Evolutionary conservation across 2,888 invertebrate species (phyloP).

Genomic region (Tribolium freemani): DNA sequence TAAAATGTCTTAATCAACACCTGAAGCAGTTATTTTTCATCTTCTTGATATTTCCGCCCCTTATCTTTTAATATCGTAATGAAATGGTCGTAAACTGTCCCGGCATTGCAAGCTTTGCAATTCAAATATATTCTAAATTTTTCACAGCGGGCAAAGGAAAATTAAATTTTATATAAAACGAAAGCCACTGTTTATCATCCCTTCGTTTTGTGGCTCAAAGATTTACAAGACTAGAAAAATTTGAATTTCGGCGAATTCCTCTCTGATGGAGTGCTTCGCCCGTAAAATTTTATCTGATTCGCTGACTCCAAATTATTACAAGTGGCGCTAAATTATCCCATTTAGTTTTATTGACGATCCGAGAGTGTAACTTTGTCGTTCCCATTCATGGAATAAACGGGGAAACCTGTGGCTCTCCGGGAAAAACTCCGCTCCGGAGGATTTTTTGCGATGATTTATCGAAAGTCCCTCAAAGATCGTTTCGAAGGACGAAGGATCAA

Average conservation of each 20-base stretch:
- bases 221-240: neutral
- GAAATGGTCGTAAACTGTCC: constrained; percentile 7
- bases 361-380: neutral
- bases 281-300: neutral
- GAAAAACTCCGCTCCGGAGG: neutral
- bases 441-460: neutral
- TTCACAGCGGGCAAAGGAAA: constrained; percentile 2
- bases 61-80: neutral
- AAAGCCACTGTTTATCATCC: constrained; percentile 6
- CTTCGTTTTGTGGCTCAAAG: neutral
- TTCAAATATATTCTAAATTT: constrained; percentile 17
- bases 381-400: neutral
- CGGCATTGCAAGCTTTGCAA: constrained; percentile 18
- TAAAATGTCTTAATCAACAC: neutral
- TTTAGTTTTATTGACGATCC: neutral
- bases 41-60: neutral
- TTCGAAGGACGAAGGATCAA: neutral
- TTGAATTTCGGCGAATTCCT: neutral
- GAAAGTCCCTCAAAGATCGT: constrained; percentile 1
- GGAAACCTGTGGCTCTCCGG: constrained; percentile 10
- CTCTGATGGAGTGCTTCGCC: neutral
- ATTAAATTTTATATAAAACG: constrained; percentile 15
- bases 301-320: neutral
- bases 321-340: constrained; percentile 6
- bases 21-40: neutral